Base-by-base conservation (phyloP, 2,113 vertebrate species). In the Colossoma macropomum region DNA sequence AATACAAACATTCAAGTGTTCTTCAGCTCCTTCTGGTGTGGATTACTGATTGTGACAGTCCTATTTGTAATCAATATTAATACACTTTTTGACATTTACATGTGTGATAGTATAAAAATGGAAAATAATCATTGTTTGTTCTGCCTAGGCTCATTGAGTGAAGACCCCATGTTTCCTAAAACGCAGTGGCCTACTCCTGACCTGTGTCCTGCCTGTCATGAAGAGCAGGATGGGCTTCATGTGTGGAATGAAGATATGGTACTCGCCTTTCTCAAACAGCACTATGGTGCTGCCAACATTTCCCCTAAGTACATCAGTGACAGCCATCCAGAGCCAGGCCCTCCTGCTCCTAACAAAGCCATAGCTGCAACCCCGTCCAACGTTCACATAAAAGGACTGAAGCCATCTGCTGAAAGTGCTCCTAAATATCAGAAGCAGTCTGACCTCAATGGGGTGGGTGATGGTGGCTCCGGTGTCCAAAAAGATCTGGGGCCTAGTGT, bases 81-180 rank as follows among this genome's bases (percentile, higher is more conserved):
- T 30, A 34, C 0, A 32, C 17, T 21, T 34, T 70, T 11, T 41
- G 34, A 41, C 19, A 9, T 21, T 8, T 9, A 15, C 25, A 34
- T 23, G 30, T 16, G 34, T 17, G 19, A 68, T 23, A 19, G 45
- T 48, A 27, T 27, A 12, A 25, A 10, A 38, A 16, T 25, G 9
- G 32, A 11, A 21, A 83, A 27, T 2, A 11, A 34, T 25, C 16
- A 48, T 63, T 80, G 3, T 32, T 41, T 81, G 32, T 45, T 52
- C 13, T 32, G 16, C 54, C 12, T 74, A 97, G 97, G 97, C 1
- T 94, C 97, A 5, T 91, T 94, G 56, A 97, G 96, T 0, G 97
- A 99, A 73, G 98, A 99, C 86, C 96, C 97, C 0, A 94, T 88
- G 86, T 97, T 96, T 79, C 97, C 97, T 0, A 99, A 99, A 89